phyloP scores from a whole-genome alignment of 2,888 invertebrate genomes.

The Tetrapedia diversipes region DNA sequence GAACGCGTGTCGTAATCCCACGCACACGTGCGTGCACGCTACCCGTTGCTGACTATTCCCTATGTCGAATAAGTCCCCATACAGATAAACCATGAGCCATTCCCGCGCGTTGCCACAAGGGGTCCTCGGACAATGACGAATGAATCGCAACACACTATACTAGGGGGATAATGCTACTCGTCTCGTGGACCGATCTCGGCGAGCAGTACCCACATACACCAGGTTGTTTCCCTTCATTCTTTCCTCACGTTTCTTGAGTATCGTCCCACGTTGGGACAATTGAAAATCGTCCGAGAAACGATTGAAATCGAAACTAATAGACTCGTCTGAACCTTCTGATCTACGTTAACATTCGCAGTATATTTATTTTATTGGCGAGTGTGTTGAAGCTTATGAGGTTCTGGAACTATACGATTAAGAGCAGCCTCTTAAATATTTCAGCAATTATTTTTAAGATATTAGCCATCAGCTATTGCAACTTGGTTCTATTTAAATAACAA shows the following conservation, averaged over 20 bases:
- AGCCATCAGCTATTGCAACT: too few species aligned
- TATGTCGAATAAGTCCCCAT: conserved; percentile 52
- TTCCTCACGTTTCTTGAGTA: conserved; percentile 24
- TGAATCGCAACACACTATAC: conserved; percentile 59
- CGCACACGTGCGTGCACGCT: conserved; percentile 34
- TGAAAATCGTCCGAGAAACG: conserved; percentile 22
- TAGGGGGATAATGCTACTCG: conserved; percentile 60
- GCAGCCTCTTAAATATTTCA: too few species aligned
- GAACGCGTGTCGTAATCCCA: conserved; percentile 28
- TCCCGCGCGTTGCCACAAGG: conserved; percentile 59
- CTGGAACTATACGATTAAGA: too few species aligned
- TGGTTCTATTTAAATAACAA: too few species aligned
- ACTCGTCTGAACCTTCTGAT: background rate
- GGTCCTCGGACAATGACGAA: conserved; percentile 66
- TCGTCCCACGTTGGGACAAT: conserved; percentile 35
- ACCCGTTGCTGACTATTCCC: conserved; percentile 43
- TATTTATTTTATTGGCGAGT: background rate
- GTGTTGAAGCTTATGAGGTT: too few species aligned
- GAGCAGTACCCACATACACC: conserved; percentile 25
- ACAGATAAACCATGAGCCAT: conserved; percentile 52
- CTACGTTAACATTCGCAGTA: background rate
- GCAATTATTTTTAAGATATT: too few species aligned
- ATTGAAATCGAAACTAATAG: conserved; percentile 23
- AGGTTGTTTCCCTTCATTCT: conserved; percentile 31
- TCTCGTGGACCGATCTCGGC: conserved; percentile 39